phyloP scores from a whole-genome alignment of 2,113 vertebrate genomes.

The Oryzias javanicus region DNA sequence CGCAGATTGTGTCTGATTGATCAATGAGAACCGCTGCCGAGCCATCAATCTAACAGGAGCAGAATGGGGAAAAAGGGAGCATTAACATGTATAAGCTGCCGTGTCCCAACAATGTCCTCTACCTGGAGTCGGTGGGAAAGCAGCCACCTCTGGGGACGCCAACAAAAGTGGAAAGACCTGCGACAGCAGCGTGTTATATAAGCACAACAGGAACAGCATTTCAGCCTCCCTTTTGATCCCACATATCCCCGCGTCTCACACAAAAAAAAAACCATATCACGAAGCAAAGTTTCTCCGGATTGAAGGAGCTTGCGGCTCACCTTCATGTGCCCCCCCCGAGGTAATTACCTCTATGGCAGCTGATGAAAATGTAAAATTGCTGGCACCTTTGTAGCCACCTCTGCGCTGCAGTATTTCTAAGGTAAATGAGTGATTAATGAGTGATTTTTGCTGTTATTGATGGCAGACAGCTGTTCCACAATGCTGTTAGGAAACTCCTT shows the following conservation, averaged over 20 bases:
- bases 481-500: conserved; percentile 18
- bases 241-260: conserved; percentile 15
- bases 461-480: conserved; percentile 59
- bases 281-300: conserved; percentile 13
- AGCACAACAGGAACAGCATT: conserved; percentile 55
- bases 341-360: conserved; percentile 44
- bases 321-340: conserved; percentile 44
- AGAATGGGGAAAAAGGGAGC: conserved; percentile 59
- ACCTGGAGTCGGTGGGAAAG: conserved; percentile 60
- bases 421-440: conserved; percentile 69
- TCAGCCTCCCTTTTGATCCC: conserved; percentile 36
- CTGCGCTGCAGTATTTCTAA: conserved; percentile 37
- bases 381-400: conserved; percentile 43
- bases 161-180: conserved; percentile 57
- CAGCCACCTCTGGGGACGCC: conserved; percentile 54
- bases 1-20: conserved; percentile 78
- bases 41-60: conserved; percentile 73
- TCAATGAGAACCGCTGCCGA: conserved; percentile 74
- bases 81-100: conserved; percentile 76
- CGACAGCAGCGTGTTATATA: conserved; percentile 35
- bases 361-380: conserved; percentile 62
- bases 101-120: conserved; percentile 72
- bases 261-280: conserved; percentile 1
- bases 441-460: conserved; percentile 55
- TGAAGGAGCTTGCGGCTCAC: conserved; percentile 26